These are phyloP conservation scores for Bolborhynchus lineola DNA, from an alignment of 2,113 vertebrate genomes.

Conservation along the genomic window DNA sequence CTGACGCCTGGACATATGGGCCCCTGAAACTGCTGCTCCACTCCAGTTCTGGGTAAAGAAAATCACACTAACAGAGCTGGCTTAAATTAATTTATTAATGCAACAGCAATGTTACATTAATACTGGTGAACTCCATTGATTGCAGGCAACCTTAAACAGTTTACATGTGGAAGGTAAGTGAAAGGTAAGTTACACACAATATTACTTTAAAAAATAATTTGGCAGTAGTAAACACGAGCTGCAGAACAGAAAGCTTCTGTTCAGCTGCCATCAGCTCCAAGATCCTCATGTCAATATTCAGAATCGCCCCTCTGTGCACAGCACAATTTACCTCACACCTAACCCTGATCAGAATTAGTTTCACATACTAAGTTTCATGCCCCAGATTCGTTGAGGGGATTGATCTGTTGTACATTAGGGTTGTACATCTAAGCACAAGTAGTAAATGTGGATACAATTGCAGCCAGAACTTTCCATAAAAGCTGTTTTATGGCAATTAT, in stretches of 20 bases:
- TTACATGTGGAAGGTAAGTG: background rate
- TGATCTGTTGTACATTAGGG: background rate
- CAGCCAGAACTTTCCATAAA: background rate
- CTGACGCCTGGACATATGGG: background rate
- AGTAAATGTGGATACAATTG: background rate
- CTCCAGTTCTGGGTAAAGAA: background rate
- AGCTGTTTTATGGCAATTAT: background rate
- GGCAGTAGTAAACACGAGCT: background rate
- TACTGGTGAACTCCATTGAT: background rate
- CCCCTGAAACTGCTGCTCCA: accelerated
- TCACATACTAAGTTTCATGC: background rate
- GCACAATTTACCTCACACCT: background rate
- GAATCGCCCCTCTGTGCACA: background rate
- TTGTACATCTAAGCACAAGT: background rate
- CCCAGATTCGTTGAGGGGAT: background rate
- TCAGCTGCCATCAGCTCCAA: background rate
- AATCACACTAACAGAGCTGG: background rate
- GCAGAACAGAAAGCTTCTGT: background rate
- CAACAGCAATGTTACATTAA: background rate
- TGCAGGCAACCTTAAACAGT: background rate
- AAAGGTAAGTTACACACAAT: background rate
- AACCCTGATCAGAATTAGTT: background rate
- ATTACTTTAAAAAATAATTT: background rate
- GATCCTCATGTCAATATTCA: background rate
- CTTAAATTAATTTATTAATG: background rate